Evolutionary conservation across 1,140 invertebrate species (phyloP), one percentile per base, ranked within the genome.

Genomic region (Macrosteles quadrilineatus): DNA sequence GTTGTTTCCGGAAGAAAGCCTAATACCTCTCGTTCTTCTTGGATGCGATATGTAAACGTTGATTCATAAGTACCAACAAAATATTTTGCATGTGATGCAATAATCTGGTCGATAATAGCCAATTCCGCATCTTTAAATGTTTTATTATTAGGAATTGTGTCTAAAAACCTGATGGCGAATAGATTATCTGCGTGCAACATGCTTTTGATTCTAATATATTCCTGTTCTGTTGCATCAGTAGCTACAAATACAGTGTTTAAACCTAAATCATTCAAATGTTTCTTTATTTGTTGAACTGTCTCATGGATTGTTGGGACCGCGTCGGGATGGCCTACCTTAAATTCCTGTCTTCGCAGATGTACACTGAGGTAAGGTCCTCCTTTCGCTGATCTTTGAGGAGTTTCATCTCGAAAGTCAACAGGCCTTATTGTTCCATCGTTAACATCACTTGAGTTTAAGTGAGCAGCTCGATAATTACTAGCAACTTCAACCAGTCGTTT

Each of bases 31-130:
- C 97, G 85, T 79, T 98, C 97, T 80, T 99, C 97, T 84, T 98
- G 95, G 72, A 98, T 98, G 64, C 97, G 85, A 79, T 93, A 97
- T 14, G 96, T 92, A 82, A 98, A 99, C 27, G 97, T 99, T 72
- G 97, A 98, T 77, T 95, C 93, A 78, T 91, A 85, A 0, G 94
- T 96, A 30, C 97, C 97, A 72, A 98, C 88, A 78, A 98, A 97
- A 83, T 90, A 89, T 77, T 88, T 87, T 72, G 45, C 78, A 80
- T 93, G 87, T 0, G 96, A 90, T 83, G 94, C 97, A 73, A 98
- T 92, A 75, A 97, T 94, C 84, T 99, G 97, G 80, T 99, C 97
- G 68, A 99, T 90, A 71, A 99, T 96, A 1, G 97, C 96, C 43
- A 95, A 80, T 17, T 92, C 93, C 21, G 96, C 97, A 81, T 97